phyloP scores from a whole-genome alignment of 2,888 invertebrate genomes.

The Aleiodes alternator region DNA sequence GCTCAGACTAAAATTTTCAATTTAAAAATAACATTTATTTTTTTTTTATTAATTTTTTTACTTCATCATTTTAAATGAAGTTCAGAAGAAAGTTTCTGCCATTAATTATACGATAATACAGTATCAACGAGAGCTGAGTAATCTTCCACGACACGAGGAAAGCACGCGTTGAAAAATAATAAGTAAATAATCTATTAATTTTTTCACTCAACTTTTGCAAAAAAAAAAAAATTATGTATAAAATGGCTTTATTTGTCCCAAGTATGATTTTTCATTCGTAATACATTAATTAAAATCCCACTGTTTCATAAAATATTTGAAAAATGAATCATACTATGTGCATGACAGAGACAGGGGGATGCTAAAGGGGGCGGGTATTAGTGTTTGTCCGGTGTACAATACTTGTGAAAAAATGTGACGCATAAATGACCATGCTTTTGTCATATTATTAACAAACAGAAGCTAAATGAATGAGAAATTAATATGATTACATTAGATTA shows the following conservation, averaged over 20 bases:
- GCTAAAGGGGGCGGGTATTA: slow-evolving; percentile 6
- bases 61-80: slow-evolving; percentile 12
- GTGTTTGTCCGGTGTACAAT: slow-evolving; percentile 19
- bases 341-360: slow-evolving; percentile 15
- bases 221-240: neutral
- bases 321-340: slow-evolving; percentile 37
- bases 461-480: neutral
- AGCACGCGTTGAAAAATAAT: slow-evolving; percentile 33
- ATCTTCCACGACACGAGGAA: slow-evolving; percentile 44
- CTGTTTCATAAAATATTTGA: slow-evolving; percentile 24
- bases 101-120: slow-evolving; percentile 45
- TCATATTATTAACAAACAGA: slow-evolving; percentile 4
- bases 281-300: neutral
- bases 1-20: neutral
- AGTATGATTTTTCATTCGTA: neutral
- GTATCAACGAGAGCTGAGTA: slow-evolving; percentile 39
- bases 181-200: slow-evolving; percentile 33
- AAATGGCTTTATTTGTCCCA: slow-evolving; percentile 20
- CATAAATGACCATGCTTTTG: slow-evolving; percentile 20
- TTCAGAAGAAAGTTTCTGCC: slow-evolving; percentile 36
- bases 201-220: neutral
- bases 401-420: slow-evolving; percentile 38
- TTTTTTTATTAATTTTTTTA: neutral
- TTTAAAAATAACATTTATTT: neutral
- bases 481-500: slow-evolving; percentile 9